Base-by-base conservation (phyloP, 2,797 vertebrate genomes). In the Lateolabrax maculatus region DNA sequence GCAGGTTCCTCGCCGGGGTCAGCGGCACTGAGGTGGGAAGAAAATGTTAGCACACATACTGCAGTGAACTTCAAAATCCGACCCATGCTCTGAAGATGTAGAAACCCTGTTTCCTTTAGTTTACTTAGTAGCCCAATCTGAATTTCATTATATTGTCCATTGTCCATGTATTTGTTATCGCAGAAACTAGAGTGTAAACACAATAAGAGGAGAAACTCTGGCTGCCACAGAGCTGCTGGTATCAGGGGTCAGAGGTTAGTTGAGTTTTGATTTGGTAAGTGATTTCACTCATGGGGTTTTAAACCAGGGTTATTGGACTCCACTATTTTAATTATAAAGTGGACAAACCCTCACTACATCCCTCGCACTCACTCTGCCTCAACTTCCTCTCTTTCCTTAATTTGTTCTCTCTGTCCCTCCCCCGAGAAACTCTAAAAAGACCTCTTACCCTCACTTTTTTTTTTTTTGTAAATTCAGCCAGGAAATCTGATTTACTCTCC, bases 1-100 rank as follows among this genome's bases (percentile, higher is more conserved):
- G 96, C 79, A 99, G 90, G 91, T 97, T 96, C 79, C 89, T 94
- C 1, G 97, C 96, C 11, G 97, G 95, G 25, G 80, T 95, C 78
- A 98, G 90, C 21, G 97, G 96, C 6, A 98, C 98, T 99, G 83
- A 55, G 46, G 61, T 0, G 16, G 41, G 23, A 29, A 7, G 27
- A 61, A 21, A 44, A 49, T 0, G 7, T 79, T 5, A 53, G 21
- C 1, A 56, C 9, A 39, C 23, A 6, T 0, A 34, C 31, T 3
- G 31, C 6, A 10, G 37, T 31, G 8, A 46, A 64, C 29, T 0
- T 63, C 34, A 16, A 36, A 1, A 6, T 52, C 7, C 11, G 5
- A 5, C 4, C 48, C n/a, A n/a, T n/a, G n/a, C 51, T 52, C 27
- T 31, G 9, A 53, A 53, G 53, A 21, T 31, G 9, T 62, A 16